A percentile compares a stretch with the other conserved stretches of the same genome.
phyloP scores from a whole-genome alignment of 2,888 invertebrate species.

The Sarcophaga subvicina region DNA sequence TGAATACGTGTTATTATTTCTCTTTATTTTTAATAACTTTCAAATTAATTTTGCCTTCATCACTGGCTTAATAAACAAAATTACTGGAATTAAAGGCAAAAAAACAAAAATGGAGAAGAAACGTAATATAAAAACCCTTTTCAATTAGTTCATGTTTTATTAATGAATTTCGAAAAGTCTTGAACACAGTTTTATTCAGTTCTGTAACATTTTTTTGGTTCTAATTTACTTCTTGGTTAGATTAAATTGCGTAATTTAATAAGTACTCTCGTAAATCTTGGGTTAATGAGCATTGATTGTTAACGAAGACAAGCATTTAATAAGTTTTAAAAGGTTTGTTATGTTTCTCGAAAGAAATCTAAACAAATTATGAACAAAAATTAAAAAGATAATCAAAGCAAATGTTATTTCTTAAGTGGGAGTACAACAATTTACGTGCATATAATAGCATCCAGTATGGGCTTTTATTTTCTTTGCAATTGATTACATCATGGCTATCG shows the following conservation, averaged over 20 bases:
- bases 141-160: slow-evolving; percentile 37
- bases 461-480: too few relatives aligned
- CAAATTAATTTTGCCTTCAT: slow-evolving; percentile 20
- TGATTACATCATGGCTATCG: too few relatives aligned
- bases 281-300: slow-evolving; percentile 3
- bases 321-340: background rate
- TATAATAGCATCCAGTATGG: too few relatives aligned
- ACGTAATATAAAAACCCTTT: slow-evolving; percentile 17
- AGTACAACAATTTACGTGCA: too few relatives aligned
- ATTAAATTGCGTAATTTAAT: slow-evolving; percentile 3
- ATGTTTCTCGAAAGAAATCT: background rate
- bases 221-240: background rate
- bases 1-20: slow-evolving; percentile 21
- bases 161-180: slow-evolving; percentile 12
- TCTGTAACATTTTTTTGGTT: background rate
- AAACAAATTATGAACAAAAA: background rate
- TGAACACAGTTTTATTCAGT: slow-evolving; percentile 11
- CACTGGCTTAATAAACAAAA: background rate
- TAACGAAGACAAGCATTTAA: background rate
- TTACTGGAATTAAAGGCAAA: background rate
- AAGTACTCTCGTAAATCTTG: background rate
- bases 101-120: background rate
- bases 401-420: background rate
- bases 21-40: slow-evolving; percentile 22
- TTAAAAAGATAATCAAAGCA: background rate